Base-by-base conservation (phyloP, 2,888 invertebrate genomes). In the Dryocosmus kuriphilus region DNA sequence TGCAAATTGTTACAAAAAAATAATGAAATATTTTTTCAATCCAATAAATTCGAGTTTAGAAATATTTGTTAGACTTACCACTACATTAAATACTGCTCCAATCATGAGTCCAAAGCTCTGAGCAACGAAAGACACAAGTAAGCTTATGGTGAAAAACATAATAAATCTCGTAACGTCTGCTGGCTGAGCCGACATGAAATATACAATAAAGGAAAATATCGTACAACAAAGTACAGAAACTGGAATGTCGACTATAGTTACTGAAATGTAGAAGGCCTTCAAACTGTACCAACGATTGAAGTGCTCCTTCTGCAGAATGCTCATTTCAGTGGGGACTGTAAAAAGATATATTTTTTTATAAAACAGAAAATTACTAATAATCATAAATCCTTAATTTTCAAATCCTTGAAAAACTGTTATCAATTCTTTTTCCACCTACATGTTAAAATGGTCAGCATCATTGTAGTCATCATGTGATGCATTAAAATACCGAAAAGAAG, bases 101-200 rank as follows among this genome's bases (percentile, higher is more conserved):
- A 99, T 95, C 93, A 98, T 95, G 1, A 98, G 94, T 0, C 98
- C 98, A 84, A 98, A 94, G 88, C 98, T 97, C 92, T 98, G 98
- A 1, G 98, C 97, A 2, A 98, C 97, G 77, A 98, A 95, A 24
- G 97, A 96, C 0, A 97, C 95, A 84, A 97, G 94, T 73, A 97
- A 91, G 79, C 97, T 96, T 73, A 98, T 96, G 4, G 94, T 93
- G 86, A 97, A 95, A 92, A 98, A 98, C 96, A 98, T 97, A 76
- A 93, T 92, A 90, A 98, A 97, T 65, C 98, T 93, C 51, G 93
- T 91, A 80, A 94, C 91, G 88, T 98, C 97, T 88, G 95, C 92
- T 0, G 98, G 98, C 92, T 99, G 98, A 2, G 95, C 94, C 0
- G 98, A 98, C 96, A 98, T 97, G 86, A 95, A 94, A 92, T 98